phyloP scores from a whole-genome alignment of 2,113 vertebrate species.

The Gila orcuttii region DNA sequence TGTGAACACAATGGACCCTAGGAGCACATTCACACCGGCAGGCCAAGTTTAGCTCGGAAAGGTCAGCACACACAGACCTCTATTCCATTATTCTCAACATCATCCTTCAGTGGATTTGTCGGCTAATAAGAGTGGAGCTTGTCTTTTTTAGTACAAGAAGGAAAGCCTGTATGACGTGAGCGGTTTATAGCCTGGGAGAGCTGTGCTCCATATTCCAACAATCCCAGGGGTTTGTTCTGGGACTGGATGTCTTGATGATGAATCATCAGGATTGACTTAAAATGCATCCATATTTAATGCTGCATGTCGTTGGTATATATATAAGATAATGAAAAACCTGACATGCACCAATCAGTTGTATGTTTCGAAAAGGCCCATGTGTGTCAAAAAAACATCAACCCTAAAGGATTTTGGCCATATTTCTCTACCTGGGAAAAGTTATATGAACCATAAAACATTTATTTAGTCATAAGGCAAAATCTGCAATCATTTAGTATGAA shows the following conservation, averaged over 20 bases:
- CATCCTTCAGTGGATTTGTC: neutral
- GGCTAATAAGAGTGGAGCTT: neutral
- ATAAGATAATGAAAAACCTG: neutral
- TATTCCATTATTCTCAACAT: conserved; percentile 25
- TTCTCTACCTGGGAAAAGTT: neutral
- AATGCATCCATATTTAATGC: neutral
- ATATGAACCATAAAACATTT: neutral
- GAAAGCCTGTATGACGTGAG: conserved; percentile 8
- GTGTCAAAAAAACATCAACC: neutral
- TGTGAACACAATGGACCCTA: conserved; percentile 77
- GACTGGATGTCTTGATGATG: neutral
- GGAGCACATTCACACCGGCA: conserved; percentile 75
- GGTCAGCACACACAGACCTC: conserved; percentile 66
- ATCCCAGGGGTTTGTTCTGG: neutral
- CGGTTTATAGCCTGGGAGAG: neutral
- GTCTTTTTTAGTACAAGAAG: conserved; percentile 36
- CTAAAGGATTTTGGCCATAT: neutral
- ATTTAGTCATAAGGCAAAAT: neutral
- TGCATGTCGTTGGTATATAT: neutral
- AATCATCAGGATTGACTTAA: conserved; percentile 1
- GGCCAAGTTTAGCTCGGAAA: conserved; percentile 79
- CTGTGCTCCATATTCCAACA: neutral
- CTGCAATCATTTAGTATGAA: conserved; percentile 14
- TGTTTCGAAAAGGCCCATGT: neutral
- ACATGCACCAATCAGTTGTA: neutral